phyloP scores from a whole-genome alignment of 2,797 vertebrate species.

The Chelonia mydas region DNA sequence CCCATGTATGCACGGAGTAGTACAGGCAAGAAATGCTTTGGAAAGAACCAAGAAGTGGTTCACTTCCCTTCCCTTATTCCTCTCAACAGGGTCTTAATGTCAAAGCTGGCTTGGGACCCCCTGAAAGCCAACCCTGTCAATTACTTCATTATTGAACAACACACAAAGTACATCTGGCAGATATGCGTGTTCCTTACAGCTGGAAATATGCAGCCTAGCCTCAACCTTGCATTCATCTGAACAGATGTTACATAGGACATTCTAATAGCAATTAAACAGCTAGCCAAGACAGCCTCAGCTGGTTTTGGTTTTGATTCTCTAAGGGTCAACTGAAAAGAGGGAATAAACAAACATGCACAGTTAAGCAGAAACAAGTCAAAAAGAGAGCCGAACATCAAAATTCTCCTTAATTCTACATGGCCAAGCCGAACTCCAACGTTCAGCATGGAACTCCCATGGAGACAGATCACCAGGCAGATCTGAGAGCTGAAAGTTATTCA shows the following conservation, averaged over 20 bases:
- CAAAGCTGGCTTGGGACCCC: background rate
- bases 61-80: background rate
- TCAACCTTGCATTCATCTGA: background rate
- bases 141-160: background rate
- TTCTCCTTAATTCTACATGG: background rate
- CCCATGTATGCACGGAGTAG: background rate
- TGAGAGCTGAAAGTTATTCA: background rate
- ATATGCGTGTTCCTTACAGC: fast-evolving
- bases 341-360: background rate
- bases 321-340: background rate
- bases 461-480: background rate
- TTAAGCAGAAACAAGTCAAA: background rate
- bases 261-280: background rate
- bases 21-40: background rate
- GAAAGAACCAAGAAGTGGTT: background rate
- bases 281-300: background rate
- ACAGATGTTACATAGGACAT: background rate
- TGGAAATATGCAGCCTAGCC: fast-evolving
- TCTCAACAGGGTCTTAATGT: background rate
- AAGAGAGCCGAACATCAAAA: background rate
- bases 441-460: fast-evolving
- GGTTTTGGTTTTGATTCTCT: background rate
- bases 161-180: background rate
- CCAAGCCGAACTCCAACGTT: background rate
- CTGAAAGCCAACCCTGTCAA: too few relatives aligned